Base-by-base conservation (phyloP, 2,888 invertebrate species). In the Ecliptopera silaceata region DNA sequence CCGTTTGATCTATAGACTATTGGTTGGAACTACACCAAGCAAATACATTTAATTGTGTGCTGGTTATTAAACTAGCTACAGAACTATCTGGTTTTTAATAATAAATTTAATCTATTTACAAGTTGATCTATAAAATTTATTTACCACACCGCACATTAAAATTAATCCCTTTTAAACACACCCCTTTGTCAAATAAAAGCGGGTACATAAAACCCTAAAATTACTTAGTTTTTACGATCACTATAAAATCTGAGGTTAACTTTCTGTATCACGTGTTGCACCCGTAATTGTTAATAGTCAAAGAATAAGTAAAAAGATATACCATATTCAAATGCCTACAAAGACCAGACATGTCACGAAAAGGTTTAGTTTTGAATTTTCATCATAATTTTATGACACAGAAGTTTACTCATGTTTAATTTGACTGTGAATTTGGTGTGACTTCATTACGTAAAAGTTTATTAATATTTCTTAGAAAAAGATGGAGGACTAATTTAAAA, bases 201-300 rank as follows among this genome's bases (percentile, higher is more conserved):
- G 51, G 49, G 18, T 34, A 44, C 43, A 32, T n/a, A 52, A 52
- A 26, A 20, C 49, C 45, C 46, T 43, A 38, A 57, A 61, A 58
- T 63, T 61, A 54, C 61, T 59, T 61, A 60, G 55, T 56, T 66
- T 60, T 61, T 56, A 60, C 52, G 52, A 38, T 63, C 59, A 20
- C 63, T 58, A 64, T 69, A 66, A 69, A 68, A 66, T 5, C 22
- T 26, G 22, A 8, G 8, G 8, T 26, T 4, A 60, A 59, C 64
- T 63, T 68, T 69, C 69, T 69, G 73, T 77, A 76, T 76, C 75
- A 68, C 54, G 64, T 73, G 72, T 72, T 65, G 66, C 72, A 69
- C n/a, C 32, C 13, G 32, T 15, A 36, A 26, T 15, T 36, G 32
- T 36, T 36, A 36, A 36, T 36, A 15, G 15, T 36, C 36, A 36